phyloP scores from a whole-genome alignment of 2,113 vertebrate species.

The Chaenogobius annularis region DNA sequence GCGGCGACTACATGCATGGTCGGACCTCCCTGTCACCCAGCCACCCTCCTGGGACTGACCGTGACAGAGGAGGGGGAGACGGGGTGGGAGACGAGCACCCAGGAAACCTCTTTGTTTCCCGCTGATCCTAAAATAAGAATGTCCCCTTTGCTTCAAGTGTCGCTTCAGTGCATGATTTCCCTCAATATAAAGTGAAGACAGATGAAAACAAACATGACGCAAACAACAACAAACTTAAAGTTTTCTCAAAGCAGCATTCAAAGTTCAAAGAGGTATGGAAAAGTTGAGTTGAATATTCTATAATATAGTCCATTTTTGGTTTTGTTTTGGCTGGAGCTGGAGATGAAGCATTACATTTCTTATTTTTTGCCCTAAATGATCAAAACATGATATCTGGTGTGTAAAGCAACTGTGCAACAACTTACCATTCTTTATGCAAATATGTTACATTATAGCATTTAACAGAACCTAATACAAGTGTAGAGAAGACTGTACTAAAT shows the following conservation, averaged over 20 bases:
- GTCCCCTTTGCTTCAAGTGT: conserved; percentile 13
- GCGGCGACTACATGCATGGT: conserved; percentile 66
- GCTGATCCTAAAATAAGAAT: conserved; percentile 44
- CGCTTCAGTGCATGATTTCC: conserved; percentile 14
- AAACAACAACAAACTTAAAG: neutral
- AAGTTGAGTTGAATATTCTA: too few relatives aligned
- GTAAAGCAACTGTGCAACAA: too few relatives aligned
- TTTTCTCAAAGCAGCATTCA: conserved; percentile 5
- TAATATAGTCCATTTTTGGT: too few relatives aligned
- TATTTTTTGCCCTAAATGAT: too few relatives aligned
- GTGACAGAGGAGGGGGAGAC: conserved; percentile 41
- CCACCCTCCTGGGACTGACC: conserved; percentile 66
- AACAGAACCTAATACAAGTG: too few relatives aligned
- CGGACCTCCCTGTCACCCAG: conserved; percentile 61
- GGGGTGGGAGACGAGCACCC: conserved; percentile 30
- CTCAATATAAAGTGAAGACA: conserved; percentile 17
- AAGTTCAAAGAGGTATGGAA: too few relatives aligned
- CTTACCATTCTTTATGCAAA: too few relatives aligned
- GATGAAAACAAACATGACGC: conserved; percentile 19
- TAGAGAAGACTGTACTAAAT: too few relatives aligned
- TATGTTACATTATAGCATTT: too few relatives aligned
- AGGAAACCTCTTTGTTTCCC: conserved; percentile 48
- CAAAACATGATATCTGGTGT: too few relatives aligned
- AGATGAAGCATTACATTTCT: too few relatives aligned
- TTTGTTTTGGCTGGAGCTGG: too few relatives aligned